Evolutionary conservation across 2,888 invertebrate species (phyloP).

Genomic region (Nowickia ferox): DNA sequence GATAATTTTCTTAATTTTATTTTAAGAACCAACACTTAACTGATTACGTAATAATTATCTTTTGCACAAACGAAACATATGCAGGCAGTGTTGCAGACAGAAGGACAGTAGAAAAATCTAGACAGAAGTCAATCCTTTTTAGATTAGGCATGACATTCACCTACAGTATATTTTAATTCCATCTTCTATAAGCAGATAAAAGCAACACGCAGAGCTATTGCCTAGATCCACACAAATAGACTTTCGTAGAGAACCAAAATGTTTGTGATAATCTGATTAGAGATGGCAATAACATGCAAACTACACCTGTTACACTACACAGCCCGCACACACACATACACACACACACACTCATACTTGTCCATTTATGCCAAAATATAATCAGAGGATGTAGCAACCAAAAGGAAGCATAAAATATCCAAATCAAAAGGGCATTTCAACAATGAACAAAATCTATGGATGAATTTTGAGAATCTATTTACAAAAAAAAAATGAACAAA

Average conservation of each 20-base stretch:
- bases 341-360: background rate
- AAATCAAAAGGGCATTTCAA: constrained; percentile 58
- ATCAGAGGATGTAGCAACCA: background rate
- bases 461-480: constrained; percentile 47
- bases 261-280: constrained; percentile 68
- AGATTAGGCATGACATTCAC: constrained; percentile 57
- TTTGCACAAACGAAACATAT: constrained; percentile 21
- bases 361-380: background rate
- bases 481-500: constrained; percentile 45
- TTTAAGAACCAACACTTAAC: background rate
- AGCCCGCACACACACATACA: background rate
- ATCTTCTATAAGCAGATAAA: constrained; percentile 55
- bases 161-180: constrained; percentile 27
- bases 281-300: constrained; percentile 66
- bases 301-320: constrained; percentile 69
- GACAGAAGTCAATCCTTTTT: constrained; percentile 70
- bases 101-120: constrained; percentile 46
- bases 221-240: constrained; percentile 25
- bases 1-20: background rate
- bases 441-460: constrained; percentile 52
- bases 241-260: constrained; percentile 39
- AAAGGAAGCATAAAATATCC: constrained; percentile 14
- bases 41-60: constrained; percentile 18
- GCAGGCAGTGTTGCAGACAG: background rate
- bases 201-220: constrained; percentile 70